These are phyloP conservation scores for Hypolimnas misippus DNA, from an alignment of 2,888 invertebrate genomes.

Conservation along the genomic window DNA sequence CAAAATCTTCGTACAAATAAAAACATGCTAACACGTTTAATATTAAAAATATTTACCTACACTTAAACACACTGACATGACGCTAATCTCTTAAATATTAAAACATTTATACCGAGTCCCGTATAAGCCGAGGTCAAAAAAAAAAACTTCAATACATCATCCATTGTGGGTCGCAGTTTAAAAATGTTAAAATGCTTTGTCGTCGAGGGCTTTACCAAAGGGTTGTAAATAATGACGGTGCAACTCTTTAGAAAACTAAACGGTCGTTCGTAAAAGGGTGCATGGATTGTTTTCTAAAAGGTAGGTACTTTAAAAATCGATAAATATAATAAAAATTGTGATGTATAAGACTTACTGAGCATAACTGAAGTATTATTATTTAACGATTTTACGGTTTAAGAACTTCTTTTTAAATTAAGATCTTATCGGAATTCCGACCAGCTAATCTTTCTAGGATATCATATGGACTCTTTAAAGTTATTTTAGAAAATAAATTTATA, in stretches of 20 bases:
- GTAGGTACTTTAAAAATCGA: conserved; percentile 48
- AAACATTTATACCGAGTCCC: conserved; percentile 75
- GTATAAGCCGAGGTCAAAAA: conserved; percentile 66
- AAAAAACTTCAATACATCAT: conserved; percentile 71
- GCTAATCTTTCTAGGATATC: no score
- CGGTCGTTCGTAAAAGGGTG: conserved; percentile 56
- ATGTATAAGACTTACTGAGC: neutral
- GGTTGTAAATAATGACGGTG: conserved; percentile 83
- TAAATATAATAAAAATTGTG: conserved; percentile 4
- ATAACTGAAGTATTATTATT: no score
- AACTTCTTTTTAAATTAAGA: no score
- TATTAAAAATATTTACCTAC: conserved; percentile 65
- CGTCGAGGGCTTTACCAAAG: conserved; percentile 78
- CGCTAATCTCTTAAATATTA: conserved; percentile 83
- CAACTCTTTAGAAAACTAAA: conserved; percentile 78
- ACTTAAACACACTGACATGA: conserved; percentile 66
- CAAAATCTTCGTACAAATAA: conserved; percentile 60
- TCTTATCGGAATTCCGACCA: no score
- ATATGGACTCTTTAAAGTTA: no score
- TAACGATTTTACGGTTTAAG: no score
- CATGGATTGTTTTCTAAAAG: conserved; percentile 38
- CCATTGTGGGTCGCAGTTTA: conserved; percentile 74
- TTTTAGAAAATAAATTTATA: no score
- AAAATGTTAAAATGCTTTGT: conserved; percentile 83
- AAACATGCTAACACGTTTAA: conserved; percentile 62